Percentiles rank a stretch among this genome's conserved stretches.
Evolutionary conservation across 2,113 vertebrate species (phyloP).

Genomic region (Chaetura pelagica): DNA sequence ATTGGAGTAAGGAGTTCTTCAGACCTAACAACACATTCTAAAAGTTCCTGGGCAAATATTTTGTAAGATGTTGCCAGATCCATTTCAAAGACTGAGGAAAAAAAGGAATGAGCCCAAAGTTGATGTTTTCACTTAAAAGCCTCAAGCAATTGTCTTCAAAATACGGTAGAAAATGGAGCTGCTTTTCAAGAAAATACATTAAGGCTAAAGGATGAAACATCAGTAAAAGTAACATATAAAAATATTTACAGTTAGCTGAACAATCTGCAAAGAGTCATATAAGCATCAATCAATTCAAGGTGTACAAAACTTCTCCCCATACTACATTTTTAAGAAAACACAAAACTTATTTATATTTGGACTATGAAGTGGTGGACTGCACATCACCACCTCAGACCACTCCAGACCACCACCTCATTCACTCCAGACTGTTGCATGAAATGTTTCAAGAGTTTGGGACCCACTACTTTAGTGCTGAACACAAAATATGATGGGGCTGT

Average conservation of each 20-base stretch:
- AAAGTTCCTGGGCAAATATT: neutral
- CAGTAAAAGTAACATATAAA: neutral
- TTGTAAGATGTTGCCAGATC: neutral
- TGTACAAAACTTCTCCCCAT: neutral
- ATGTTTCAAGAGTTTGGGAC: neutral
- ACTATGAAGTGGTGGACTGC: neutral
- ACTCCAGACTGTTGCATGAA: neutral
- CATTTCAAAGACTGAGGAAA: neutral
- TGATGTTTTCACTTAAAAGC: neutral
- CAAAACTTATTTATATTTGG: neutral
- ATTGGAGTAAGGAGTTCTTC: neutral
- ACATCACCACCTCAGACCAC: no score
- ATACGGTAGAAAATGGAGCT: neutral
- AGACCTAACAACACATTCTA: neutral
- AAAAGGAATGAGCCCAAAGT: neutral
- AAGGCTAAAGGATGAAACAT: neutral
- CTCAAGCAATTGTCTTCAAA: neutral
- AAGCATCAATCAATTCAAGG: neutral
- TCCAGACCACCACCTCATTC: rapidly evolving
- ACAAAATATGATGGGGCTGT: neutral
- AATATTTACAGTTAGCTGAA: neutral
- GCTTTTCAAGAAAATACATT: neutral
- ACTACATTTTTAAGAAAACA: neutral
- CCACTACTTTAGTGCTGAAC: neutral
- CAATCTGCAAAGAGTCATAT: neutral